A percentile compares a stretch with the other conserved stretches of the same genome.
Evolutionary conservation across 1,140 invertebrate genomes (phyloP).

Genomic region (Drosophila cardini): DNA sequence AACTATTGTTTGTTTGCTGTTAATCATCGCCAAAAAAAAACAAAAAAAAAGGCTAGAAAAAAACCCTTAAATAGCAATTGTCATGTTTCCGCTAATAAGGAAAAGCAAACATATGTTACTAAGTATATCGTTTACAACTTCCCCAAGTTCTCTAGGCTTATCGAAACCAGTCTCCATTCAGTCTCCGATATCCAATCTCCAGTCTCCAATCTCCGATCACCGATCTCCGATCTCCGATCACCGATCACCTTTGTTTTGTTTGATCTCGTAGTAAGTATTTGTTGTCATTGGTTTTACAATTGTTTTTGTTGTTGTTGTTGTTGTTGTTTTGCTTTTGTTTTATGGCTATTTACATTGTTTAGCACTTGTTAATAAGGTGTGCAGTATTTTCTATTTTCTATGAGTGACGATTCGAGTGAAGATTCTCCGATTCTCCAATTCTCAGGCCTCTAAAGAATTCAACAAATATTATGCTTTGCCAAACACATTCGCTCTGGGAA

Average conservation of each 20-base stretch:
- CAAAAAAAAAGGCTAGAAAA: slow-evolving; percentile 45
- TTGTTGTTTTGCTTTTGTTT: too few relatives aligned
- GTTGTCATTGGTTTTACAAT: slow-evolving; percentile 33
- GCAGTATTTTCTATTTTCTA: slow-evolving; percentile 41
- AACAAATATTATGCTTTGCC: slow-evolving; percentile 40
- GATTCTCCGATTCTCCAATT: background rate
- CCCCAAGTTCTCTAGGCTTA: slow-evolving; percentile 37
- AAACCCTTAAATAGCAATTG: slow-evolving; percentile 75
- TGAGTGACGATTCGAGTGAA: slow-evolving; percentile 27
- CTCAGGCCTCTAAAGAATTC: slow-evolving; percentile 40
- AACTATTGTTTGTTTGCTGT: slow-evolving; percentile 43
- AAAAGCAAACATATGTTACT: slow-evolving; percentile 63
- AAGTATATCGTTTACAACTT: slow-evolving; percentile 38
- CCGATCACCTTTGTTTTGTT: slow-evolving; percentile 19
- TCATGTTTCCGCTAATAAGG: slow-evolving; percentile 66
- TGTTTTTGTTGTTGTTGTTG: background rate
- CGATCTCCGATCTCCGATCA: background rate
- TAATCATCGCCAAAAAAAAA: slow-evolving; percentile 59
- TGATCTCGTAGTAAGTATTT: slow-evolving; percentile 7
- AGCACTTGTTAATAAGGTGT: slow-evolving; percentile 38
- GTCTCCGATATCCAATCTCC: background rate
- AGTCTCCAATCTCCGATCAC: background rate
- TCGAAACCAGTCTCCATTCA: slow-evolving; percentile 17
- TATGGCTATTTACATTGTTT: slow-evolving; percentile 44
- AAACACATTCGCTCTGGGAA: slow-evolving; percentile 21